Evolutionary conservation across 2,113 vertebrate species (phyloP).

Genomic region (Datnioides undecimradiatus): DNA sequence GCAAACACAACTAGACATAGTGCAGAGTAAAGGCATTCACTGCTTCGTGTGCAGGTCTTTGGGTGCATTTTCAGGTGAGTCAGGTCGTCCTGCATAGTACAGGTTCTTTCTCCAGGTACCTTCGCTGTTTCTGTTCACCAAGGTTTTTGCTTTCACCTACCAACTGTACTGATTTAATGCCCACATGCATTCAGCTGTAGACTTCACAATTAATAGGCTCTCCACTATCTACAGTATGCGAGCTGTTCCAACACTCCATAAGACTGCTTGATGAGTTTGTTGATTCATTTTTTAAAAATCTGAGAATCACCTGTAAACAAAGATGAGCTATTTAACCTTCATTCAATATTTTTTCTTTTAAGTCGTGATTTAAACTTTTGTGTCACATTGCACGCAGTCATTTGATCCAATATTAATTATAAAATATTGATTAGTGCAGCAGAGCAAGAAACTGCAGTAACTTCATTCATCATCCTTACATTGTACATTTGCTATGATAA

Average conservation of each 20-base stretch:
- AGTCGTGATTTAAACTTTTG: no score
- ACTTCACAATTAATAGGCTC: neutral
- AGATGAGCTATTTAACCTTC: neutral
- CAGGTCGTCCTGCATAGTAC: neutral
- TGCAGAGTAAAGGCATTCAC: neutral
- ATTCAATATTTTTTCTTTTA: neutral
- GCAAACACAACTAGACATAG: slow-evolving; percentile 1
- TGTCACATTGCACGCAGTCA: neutral
- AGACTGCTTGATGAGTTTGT: no score
- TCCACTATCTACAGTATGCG: neutral
- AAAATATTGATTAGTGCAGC: neutral
- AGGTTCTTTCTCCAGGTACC: slow-evolving; percentile 2
- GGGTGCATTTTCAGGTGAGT: neutral
- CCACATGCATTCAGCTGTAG: neutral
- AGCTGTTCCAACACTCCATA: no score
- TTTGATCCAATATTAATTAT: neutral
- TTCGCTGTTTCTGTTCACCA: neutral
- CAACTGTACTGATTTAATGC: neutral
- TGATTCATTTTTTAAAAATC: neutral
- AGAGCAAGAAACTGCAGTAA: neutral
- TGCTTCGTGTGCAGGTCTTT: neutral
- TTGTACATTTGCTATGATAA: neutral
- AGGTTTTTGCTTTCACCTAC: neutral
- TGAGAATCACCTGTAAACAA: no score
- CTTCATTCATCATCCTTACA: neutral